Percentiles rank a stretch among this genome's conserved stretches.
phyloP scores from a whole-genome alignment of 2,113 vertebrate genomes.

The Crotalus horridus region DNA sequence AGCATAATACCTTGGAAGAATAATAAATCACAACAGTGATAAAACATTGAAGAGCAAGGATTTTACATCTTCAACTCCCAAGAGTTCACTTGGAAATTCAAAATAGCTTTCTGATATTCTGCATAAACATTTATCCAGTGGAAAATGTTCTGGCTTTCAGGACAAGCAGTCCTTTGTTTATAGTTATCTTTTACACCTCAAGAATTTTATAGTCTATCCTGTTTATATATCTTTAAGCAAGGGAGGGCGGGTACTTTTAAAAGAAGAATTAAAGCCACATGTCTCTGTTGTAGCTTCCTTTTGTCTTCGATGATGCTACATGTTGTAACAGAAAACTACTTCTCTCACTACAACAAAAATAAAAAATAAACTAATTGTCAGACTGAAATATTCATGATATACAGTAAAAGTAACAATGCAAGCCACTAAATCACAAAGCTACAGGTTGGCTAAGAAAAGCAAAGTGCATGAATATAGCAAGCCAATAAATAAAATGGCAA shows the following conservation, averaged over 20 bases:
- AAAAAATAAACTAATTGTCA: background rate
- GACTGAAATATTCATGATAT: background rate
- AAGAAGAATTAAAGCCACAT: conserved; percentile 11
- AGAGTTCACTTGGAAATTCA: conserved; percentile 25
- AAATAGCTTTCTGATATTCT: conserved; percentile 11
- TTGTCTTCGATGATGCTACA: background rate
- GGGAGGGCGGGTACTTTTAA: background rate
- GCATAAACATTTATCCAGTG: conserved; percentile 12
- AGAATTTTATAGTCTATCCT: conserved; percentile 40
- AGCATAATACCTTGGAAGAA: background rate
- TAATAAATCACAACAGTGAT: background rate
- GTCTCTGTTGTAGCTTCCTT: conserved; percentile 3
- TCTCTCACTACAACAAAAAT: background rate
- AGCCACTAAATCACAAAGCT: background rate
- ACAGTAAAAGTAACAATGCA: background rate
- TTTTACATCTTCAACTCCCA: background rate
- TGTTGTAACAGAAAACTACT: background rate
- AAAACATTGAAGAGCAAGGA: background rate
- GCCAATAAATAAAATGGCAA: background rate
- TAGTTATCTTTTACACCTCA: conserved; percentile 22
- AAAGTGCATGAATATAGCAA: background rate
- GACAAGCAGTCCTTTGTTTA: conserved; percentile 8
- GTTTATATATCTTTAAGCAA: conserved; percentile 28
- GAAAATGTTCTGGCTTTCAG: conserved; percentile 5
- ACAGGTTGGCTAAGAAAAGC: background rate